A percentile compares a stretch with the other conserved stretches of the same genome.
phyloP scores from a whole-genome alignment of 2,797 vertebrate species.

The Prionace glauca region DNA sequence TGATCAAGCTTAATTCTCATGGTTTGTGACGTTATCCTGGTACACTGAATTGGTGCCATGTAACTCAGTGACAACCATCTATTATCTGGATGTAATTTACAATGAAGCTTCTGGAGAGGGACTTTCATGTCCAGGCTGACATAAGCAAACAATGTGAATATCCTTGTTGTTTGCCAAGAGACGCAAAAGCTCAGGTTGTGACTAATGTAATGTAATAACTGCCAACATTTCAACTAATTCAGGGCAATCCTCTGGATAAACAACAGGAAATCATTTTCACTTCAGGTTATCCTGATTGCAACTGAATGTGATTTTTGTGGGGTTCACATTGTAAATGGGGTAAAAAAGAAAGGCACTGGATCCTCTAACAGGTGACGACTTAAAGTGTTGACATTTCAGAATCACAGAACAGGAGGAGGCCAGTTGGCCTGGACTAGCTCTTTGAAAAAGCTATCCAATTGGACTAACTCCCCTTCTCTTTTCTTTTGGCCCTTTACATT shows the following conservation, averaged over 20 bases:
- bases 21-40: not conserved
- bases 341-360: not conserved
- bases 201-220: not conserved
- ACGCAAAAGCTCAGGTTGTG: not conserved
- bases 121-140: not conserved
- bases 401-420: not conserved
- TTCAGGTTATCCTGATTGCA: not conserved
- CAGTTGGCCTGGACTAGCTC: not conserved
- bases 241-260: not conserved
- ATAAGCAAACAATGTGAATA: not conserved
- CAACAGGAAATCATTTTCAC: not conserved
- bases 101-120: not conserved
- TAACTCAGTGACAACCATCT: not conserved
- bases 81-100: not conserved
- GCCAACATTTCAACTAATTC: not conserved
- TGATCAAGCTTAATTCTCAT: not conserved
- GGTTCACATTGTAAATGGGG: not conserved
- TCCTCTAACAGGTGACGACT: not conserved
- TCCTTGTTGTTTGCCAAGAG: not conserved
- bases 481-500: too few relatives aligned
- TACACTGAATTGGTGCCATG: not conserved
- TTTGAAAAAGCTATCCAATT: not conserved
- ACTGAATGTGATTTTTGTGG: not conserved
- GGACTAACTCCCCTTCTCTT: not conserved
- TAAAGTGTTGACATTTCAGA: not conserved